Evolutionary conservation across 2,113 vertebrate genomes (phyloP).

Genomic region (Myrmophylax atrothorax): DNA sequence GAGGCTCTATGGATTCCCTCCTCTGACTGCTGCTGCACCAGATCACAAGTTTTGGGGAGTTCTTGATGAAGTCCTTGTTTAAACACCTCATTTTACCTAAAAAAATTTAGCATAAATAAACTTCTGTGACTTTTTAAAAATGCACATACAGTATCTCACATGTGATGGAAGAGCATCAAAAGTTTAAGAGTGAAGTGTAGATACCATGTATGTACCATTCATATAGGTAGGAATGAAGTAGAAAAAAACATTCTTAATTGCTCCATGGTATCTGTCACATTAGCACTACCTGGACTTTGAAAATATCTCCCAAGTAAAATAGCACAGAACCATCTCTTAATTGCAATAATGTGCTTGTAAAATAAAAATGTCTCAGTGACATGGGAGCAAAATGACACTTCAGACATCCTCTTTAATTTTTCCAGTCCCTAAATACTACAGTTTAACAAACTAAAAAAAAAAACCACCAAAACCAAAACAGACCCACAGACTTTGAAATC

Average conservation of each 20-base stretch:
- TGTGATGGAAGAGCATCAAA: background rate
- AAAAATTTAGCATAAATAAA: background rate
- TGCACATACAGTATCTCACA: background rate
- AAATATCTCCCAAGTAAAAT: background rate
- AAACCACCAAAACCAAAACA: background rate
- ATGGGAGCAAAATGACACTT: background rate
- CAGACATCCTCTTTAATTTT: background rate
- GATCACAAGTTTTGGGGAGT: background rate
- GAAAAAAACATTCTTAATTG: background rate
- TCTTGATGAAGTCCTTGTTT: background rate
- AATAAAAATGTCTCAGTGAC: background rate
- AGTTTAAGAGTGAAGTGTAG: background rate
- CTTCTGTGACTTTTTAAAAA: background rate
- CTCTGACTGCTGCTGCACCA: background rate
- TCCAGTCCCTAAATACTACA: background rate
- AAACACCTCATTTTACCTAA: background rate
- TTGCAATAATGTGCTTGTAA: background rate
- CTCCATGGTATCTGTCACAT: background rate
- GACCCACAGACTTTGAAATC: background rate
- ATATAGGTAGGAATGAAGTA: background rate
- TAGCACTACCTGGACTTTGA: background rate
- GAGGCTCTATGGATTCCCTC: background rate
- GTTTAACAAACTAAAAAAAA: background rate
- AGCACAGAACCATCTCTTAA: background rate
- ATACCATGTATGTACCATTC: accelerated